Conservation (phyloP, 2,888 invertebrate species). For the Rhorus exstirpatorius region DNA sequence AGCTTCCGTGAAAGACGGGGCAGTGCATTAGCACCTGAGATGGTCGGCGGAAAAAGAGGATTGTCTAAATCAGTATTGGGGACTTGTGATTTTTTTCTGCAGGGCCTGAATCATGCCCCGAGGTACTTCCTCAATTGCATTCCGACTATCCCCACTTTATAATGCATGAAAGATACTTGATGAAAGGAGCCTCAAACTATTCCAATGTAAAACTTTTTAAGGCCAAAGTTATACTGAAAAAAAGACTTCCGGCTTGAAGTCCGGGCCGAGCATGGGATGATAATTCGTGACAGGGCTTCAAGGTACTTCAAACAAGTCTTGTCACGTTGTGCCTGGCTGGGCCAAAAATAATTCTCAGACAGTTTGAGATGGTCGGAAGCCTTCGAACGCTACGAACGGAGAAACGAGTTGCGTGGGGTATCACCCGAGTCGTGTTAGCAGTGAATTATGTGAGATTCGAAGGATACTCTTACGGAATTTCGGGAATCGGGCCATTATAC, state of each 20-base stretch:
- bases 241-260: not conserved
- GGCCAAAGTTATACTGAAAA: not conserved
- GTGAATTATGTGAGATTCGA: conserved; percentile 32
- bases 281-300: conserved; percentile 38
- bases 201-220: not conserved
- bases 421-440: conserved; percentile 44
- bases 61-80: too few relatives aligned
- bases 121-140: not conserved
- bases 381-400: conserved; percentile 3
- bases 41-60: not conserved
- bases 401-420: conserved; percentile 21
- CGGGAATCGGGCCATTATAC: conserved; percentile 43
- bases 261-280: conserved; percentile 5
- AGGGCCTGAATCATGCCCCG: not conserved
- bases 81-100: too few relatives aligned
- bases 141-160: conserved; percentile 2
- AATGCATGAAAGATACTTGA: not conserved
- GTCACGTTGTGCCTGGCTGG: conserved; percentile 23
- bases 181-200: not conserved
- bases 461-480: conserved; percentile 49
- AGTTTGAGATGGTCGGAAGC: conserved; percentile 31
- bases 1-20: not conserved
- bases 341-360: conserved; percentile 35
- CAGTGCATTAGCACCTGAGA: not conserved
- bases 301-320: not conserved